These are phyloP conservation scores for Gobionotothen gibberifrons DNA, from an alignment of 2,797 vertebrate species.

Conservation along the genomic window DNA sequence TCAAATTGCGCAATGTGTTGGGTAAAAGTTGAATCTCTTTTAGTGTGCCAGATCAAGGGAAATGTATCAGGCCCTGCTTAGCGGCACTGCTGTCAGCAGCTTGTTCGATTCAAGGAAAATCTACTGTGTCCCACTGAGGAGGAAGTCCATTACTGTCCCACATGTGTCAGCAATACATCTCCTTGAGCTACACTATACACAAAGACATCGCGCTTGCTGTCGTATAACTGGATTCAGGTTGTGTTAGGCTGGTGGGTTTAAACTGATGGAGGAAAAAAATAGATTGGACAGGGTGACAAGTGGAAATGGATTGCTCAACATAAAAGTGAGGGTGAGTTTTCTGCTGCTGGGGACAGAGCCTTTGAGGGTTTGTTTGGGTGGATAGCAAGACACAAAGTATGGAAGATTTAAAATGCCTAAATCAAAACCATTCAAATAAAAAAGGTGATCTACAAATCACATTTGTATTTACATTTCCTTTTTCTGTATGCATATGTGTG, in stretches of 20 bases:
- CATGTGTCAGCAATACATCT: constrained; percentile 41
- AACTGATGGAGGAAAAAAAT: constrained; percentile 40
- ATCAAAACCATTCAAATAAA: constrained; percentile 34
- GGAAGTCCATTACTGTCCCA: constrained; percentile 33
- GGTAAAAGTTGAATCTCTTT: constrained; percentile 7
- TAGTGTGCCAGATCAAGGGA: neutral
- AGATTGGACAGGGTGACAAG: constrained; percentile 13
- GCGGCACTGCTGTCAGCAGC: constrained; percentile 4
- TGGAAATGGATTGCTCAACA: constrained; percentile 30
- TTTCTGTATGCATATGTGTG: constrained; percentile 4
- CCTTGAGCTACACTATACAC: constrained; percentile 57
- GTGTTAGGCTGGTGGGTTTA: constrained; percentile 43
- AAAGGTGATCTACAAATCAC: neutral
- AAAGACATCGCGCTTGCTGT: constrained; percentile 60
- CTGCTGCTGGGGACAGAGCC: constrained; percentile 41
- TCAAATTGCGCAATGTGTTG: constrained; percentile 21
- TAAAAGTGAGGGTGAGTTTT: constrained; percentile 42
- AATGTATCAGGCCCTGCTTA: constrained; percentile 10
- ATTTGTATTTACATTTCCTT: constrained; percentile 4
- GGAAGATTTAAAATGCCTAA: constrained; percentile 39
- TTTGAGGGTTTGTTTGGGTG: constrained; percentile 41
- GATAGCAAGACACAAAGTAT: constrained; percentile 30
- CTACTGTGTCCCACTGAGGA: constrained; percentile 20
- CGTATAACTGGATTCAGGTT: constrained; percentile 28
- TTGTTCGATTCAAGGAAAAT: constrained; percentile 28